Evolutionary conservation across 2,888 invertebrate species (phyloP), one percentile per base, ranked within the genome.

Genomic region (Lumbricus terrestris): DNA sequence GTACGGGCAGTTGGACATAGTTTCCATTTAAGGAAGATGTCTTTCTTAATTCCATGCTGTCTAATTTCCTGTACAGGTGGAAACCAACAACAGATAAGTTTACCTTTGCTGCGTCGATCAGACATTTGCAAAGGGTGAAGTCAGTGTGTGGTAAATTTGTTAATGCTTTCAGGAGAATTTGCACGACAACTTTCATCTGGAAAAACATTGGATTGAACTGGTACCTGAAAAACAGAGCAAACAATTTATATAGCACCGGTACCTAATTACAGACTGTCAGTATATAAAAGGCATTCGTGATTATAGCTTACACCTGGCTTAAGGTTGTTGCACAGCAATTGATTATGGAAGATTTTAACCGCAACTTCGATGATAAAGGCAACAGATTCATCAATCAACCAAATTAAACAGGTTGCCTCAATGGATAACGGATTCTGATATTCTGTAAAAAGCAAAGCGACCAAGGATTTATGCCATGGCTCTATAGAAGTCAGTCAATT

Each of bases 71-170:
- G n/a, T 1, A 69, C n/a, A 47, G 4, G 1, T 47, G 47, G 23
- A 47, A 40, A 47, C 3, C 69, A 69, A 69, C n/a, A 69, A 69
- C 29, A 69, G 69, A 8, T 29, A 69, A 5, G 69, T 69, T 23
- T 54, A 91, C 91, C 90, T 89, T 90, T 18, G 37, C 37, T 33
- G 97, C 97, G 92, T 97, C 97, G 91, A 99, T 96, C 90, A 99
- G 96, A 95, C 98, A 99, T 95, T 99, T 99, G 96, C 99, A 99
- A 92, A 99, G 96, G 88, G 98, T 98, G 94, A 99, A 99, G 95
- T 99, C 99, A 18, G 99, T 98, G 94, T 99, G 98, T 0, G 99
- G 99, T 93, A 99, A 96, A 95, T 98, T 99, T 20, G 99, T 99
- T 85, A 99, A 95, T 3, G 99, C 98, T 95, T 99, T 99, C 93